Base-by-base conservation (phyloP, 2,797 vertebrate genomes). In the Galago senegalensis region DNA sequence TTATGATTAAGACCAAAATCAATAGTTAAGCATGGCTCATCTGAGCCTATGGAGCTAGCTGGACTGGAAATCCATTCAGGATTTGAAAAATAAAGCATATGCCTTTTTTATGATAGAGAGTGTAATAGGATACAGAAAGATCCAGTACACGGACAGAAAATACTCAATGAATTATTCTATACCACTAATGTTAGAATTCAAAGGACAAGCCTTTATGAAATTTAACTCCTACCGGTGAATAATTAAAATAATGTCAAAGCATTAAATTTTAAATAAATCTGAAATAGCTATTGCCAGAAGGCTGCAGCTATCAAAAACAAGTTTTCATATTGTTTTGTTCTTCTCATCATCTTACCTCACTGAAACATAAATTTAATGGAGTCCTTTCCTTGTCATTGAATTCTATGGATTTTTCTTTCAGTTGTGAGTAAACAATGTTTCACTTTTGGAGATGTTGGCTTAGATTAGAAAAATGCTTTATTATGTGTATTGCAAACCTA, bases 401-500 rank as follows among this genome's bases (percentile, higher is more conserved):
- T 82, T 92, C 8, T 86, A 16, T 60, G 72, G 4, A 75, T n/a
- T 93, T 95, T 75, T 82, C 10, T 67, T 94, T 89, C 63, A 79
- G 43, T 61, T 56, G 14, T 87, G 29, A 95, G 34, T 85, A 65
- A 87, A 95, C 46, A 83, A 61, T 63, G 34, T 60, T 97, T 97
- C 67, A 46, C 65, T 93, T 95, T 56, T 80, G 21, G 63, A 86
- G 79, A 85, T 34, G 20, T 37, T 95, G 87, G 49, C 86, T 77
- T 96, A 21, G 56, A 93, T 96, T 94, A 88, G 63, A 91, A 93
- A 90, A 91, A 94, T 69, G n/a, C 70, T 95, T 95, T 95, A 94
- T 89, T 91, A 76, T 93, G 85, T 90, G 60, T 65, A 65, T 81
- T 93, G 65, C 46, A 92, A 97, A 88, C 43, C 58, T 96, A 93